Evolutionary conservation across 1,140 invertebrate species (phyloP), one percentile per base, ranked within the genome.

Genomic region (Tetragonula clypearis): DNA sequence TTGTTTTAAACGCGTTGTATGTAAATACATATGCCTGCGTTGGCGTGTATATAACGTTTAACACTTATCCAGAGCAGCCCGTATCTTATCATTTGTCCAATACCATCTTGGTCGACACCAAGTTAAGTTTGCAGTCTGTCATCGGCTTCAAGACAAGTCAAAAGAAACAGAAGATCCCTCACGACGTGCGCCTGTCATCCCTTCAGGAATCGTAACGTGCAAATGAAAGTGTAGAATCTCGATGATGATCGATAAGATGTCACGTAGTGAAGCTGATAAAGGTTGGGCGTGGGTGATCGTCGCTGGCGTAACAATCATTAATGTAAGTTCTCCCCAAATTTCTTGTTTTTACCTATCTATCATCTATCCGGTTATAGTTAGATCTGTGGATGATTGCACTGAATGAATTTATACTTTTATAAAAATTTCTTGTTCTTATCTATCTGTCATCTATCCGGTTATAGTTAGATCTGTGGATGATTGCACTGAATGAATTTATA

Each of bases 231-330:
- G 21, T 1, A 30, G 26, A 12, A 49, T 30, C 19, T 14, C 49
- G 19, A 23, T 17, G 19, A 65, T 73, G 14, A 79, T 71, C 15
- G 56, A 80, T 58, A 86, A 58, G 19, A 90, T 86, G 88, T 19
- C 76, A 66, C 72, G 68, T 58, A 60, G 26, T 2, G 58, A 75
- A 8, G 72, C 30, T n/a, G 97, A 97, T 90, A 96, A 96, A 0
- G 96, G 96, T 12, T 97, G 96, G 96, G 96, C 96, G 1, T 97
- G 97, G 96, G 94, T 96, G 88, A 95, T 97, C 23, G 94, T 97
- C 26, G 86, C 96, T 19, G 96, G 96, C 9, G 95, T 95, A 58
- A 92, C 91, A 71, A 88, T 94, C 76, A 94, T 94, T 49, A 97
- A 96, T 86, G 96, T 97, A 94, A 96, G 96, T 75, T 65, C 56